A percentile compares a stretch with the other conserved stretches of the same genome.
Conservation (phyloP, 2,113 vertebrate species). For the Thryonomys swinderianus region DNA sequence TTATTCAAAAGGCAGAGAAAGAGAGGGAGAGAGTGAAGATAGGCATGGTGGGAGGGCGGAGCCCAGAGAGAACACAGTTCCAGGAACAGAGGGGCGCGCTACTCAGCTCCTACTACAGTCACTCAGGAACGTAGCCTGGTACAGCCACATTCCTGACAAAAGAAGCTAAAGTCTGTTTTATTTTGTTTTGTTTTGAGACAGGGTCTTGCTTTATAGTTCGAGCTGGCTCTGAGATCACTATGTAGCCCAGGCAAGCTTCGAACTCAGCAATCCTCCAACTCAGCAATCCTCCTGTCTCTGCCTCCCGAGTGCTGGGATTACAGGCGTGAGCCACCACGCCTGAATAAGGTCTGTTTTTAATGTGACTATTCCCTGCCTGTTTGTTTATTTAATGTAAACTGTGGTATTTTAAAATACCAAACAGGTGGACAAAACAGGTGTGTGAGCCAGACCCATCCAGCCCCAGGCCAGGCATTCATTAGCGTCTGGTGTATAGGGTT, state of each 20-base stretch:
- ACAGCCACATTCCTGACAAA: not conserved
- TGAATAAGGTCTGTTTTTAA: too few species aligned
- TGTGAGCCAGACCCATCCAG: not conserved
- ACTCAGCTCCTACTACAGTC: not conserved
- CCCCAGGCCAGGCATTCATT: not conserved
- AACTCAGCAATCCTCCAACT: too few species aligned
- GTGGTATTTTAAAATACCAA: not conserved
- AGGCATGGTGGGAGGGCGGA: not conserved
- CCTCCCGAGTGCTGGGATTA: too few species aligned
- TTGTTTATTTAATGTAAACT: slow-evolving; percentile 18
- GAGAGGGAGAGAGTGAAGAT: not conserved
- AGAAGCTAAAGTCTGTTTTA: not conserved
- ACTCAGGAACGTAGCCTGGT: not conserved
- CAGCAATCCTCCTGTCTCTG: too few species aligned
- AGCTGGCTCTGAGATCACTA: too few species aligned
- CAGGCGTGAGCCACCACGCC: too few species aligned
- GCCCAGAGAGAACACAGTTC: not conserved
- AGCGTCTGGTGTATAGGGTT: not conserved
- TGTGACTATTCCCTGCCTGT: not conserved
- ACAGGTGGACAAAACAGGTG: slow-evolving; percentile 1
- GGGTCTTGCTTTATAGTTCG: too few species aligned
- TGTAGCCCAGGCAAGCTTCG: too few species aligned
- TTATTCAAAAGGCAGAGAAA: not conserved
- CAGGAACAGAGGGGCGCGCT: not conserved
- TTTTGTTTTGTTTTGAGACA: too few species aligned